Evolutionary conservation across 2,113 vertebrate genomes (phyloP).

Genomic region (Scomber colias): DNA sequence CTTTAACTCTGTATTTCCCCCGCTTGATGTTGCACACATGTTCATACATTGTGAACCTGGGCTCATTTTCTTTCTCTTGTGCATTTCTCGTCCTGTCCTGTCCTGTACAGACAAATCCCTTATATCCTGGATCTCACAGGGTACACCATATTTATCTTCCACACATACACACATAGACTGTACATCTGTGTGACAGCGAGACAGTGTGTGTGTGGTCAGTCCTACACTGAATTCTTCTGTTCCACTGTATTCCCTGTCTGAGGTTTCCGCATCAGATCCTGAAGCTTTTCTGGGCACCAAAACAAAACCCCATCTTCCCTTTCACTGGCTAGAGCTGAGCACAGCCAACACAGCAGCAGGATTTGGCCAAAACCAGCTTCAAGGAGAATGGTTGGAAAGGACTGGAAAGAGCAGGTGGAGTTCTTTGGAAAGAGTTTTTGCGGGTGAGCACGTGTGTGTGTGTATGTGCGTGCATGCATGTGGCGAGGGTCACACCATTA

Average conservation of each 20-base stretch:
- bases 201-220: slow-evolving; percentile 25
- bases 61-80: slow-evolving; percentile 22
- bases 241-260: slow-evolving; percentile 37
- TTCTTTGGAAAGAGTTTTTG: slow-evolving; percentile 45
- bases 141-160: slow-evolving; percentile 4
- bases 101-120: slow-evolving; percentile 27
- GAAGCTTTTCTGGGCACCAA: slow-evolving; percentile 56
- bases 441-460: slow-evolving; percentile 8
- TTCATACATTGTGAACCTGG: slow-evolving; percentile 8
- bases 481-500: slow-evolving; percentile 25
- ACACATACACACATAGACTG: slow-evolving; percentile 14
- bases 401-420: slow-evolving; percentile 72
- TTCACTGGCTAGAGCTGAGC: slow-evolving; percentile 44
- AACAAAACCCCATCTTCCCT: slow-evolving; percentile 61
- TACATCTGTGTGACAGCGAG: slow-evolving; percentile 31
- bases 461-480: slow-evolving; percentile 17
- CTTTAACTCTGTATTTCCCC: slow-evolving; percentile 41
- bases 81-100: slow-evolving; percentile 11
- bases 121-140: slow-evolving; percentile 11
- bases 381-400: slow-evolving; percentile 55
- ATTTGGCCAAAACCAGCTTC: slow-evolving; percentile 35
- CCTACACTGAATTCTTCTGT: slow-evolving; percentile 29
- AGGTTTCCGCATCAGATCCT: slow-evolving; percentile 54
- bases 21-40: slow-evolving; percentile 24
- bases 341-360: slow-evolving; percentile 54